Conservation (phyloP, 1,140 invertebrate species). For the Aricia agestis region DNA sequence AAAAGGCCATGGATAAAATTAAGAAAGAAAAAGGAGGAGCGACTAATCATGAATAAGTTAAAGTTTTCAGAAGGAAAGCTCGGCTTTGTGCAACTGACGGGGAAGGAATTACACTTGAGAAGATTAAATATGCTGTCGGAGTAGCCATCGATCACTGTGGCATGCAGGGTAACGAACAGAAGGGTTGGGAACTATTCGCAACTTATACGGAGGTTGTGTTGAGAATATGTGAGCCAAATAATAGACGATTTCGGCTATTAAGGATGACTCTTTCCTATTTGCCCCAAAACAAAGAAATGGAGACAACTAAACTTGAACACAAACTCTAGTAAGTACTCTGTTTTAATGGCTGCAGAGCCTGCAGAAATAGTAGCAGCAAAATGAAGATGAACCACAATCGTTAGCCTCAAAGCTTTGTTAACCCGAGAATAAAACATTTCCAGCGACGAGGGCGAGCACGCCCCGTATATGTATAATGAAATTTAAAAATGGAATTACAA, state of each 20-base stretch:
- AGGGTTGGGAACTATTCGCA: neutral
- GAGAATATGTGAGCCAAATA: neutral
- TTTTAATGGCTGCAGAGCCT: neutral
- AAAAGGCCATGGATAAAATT: neutral
- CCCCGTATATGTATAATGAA: neutral
- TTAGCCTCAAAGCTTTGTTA: slow-evolving; percentile 3
- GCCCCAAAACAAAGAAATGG: neutral
- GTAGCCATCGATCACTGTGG: slow-evolving; percentile 1
- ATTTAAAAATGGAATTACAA: slow-evolving; percentile 4
- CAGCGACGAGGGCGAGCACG: neutral
- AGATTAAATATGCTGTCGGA: slow-evolving; percentile 7
- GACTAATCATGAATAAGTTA: neutral
- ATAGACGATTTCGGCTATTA: neutral
- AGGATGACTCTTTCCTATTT: neutral
- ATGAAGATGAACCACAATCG: neutral
- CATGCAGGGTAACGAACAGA: neutral
- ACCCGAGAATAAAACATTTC: slow-evolving; percentile 1
- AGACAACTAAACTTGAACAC: neutral
- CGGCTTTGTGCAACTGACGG: neutral
- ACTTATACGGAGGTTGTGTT: neutral
- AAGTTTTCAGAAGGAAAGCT: neutral
- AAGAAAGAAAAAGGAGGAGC: neutral
- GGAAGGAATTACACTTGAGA: slow-evolving; percentile 4
- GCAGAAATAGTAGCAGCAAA: too few relatives aligned
- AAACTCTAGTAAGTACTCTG: too few relatives aligned